Evolutionary conservation across 2,113 vertebrate species (phyloP).

Genomic region (Rissa tridactyla): DNA sequence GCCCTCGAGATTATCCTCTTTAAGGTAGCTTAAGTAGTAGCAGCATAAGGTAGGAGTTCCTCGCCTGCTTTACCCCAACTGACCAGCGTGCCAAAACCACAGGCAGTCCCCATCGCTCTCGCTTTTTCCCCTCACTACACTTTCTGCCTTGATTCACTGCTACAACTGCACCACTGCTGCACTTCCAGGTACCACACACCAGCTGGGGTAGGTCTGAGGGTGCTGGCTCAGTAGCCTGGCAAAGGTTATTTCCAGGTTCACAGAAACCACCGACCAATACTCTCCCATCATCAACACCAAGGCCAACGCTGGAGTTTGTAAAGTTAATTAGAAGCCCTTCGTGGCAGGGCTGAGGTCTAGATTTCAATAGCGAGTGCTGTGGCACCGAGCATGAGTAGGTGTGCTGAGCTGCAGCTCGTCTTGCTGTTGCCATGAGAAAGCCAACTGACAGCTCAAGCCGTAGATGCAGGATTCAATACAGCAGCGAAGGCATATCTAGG

Average conservation of each 20-base stretch:
- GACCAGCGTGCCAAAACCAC: neutral
- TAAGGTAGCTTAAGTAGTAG: neutral
- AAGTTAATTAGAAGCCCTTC: neutral
- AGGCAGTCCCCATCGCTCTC: neutral
- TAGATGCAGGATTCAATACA: neutral
- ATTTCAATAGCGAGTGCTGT: rapidly evolving
- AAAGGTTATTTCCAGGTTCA: neutral
- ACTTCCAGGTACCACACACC: neutral
- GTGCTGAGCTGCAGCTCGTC: neutral
- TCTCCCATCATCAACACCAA: neutral
- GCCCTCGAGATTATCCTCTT: neutral
- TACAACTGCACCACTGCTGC: neutral
- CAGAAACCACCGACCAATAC: neutral
- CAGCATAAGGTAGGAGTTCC: neutral
- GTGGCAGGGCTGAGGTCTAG: neutral
- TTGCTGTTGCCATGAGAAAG: neutral
- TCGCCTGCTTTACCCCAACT: neutral
- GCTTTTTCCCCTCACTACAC: neutral
- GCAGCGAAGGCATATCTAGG: neutral
- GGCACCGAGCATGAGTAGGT: neutral
- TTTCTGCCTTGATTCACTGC: neutral
- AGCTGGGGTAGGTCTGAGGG: neutral
- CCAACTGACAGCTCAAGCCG: neutral
- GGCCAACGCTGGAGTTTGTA: neutral
- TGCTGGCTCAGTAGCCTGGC: neutral